Conservation (phyloP, 2,113 vertebrate species). For the Sinocyclocheilus grahami region DNA sequence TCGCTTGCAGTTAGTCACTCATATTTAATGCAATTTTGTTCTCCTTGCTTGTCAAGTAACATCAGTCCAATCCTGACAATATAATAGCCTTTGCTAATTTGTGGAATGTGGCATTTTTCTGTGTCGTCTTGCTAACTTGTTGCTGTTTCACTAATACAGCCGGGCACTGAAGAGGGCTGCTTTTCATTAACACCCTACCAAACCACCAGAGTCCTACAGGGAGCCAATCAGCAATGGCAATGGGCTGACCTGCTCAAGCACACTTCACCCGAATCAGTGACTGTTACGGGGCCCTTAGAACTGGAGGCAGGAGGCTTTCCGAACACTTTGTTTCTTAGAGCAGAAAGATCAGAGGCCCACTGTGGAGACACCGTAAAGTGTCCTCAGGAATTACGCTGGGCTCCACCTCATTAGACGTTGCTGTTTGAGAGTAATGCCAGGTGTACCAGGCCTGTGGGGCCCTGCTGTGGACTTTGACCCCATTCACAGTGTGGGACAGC, state of each 20-base stretch:
- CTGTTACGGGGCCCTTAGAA: constrained; percentile 51
- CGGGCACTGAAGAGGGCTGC: constrained; percentile 60
- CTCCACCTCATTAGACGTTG: constrained; percentile 67
- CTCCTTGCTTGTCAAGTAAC: constrained; percentile 51
- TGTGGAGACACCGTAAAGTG: constrained; percentile 19
- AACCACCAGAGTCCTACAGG: constrained; percentile 44
- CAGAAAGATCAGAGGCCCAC: constrained; percentile 34
- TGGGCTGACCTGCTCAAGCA: constrained; percentile 59
- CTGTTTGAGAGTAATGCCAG: constrained; percentile 62
- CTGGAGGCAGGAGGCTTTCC: constrained; percentile 55
- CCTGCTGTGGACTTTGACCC: constrained; percentile 63
- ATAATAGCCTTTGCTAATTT: constrained; percentile 62
- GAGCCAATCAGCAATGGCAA: constrained; percentile 56
- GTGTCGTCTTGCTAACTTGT: constrained; percentile 60
- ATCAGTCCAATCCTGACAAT: constrained; percentile 55
- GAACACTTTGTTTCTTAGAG: constrained; percentile 47
- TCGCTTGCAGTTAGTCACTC: neutral
- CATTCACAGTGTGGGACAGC: constrained; percentile 59
- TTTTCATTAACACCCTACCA: constrained; percentile 61
- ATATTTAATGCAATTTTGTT: constrained; percentile 26
- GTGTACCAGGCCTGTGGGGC: constrained; percentile 66
- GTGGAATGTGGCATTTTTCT: constrained; percentile 73
- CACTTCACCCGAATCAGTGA: constrained; percentile 51
- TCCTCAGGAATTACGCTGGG: constrained; percentile 42
- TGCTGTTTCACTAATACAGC: constrained; percentile 72